Percentiles rank a stretch among this genome's conserved stretches.
Evolutionary conservation across 2,113 vertebrate genomes (phyloP).

Genomic region (Nerophis lumbriciformis): DNA sequence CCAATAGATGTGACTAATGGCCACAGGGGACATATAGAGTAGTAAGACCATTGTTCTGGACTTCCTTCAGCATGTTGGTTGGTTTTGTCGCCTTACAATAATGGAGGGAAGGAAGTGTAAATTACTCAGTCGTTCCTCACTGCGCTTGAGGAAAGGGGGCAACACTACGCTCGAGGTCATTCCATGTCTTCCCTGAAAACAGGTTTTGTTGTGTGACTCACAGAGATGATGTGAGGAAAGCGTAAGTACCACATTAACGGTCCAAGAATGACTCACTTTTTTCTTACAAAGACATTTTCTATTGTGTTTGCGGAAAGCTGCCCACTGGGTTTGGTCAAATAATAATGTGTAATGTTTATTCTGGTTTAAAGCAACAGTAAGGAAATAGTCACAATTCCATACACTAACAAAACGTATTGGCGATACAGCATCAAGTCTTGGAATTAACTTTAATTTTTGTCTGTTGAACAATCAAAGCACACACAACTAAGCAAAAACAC

Average conservation of each 20-base stretch:
- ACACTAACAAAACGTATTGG: neutral
- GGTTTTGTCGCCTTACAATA: constrained; percentile 8
- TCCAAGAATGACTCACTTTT: no score
- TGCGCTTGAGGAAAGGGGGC: constrained; percentile 13
- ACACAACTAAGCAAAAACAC: neutral
- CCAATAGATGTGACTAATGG: constrained; percentile 46
- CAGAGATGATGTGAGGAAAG: constrained; percentile 13
- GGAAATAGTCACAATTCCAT: neutral
- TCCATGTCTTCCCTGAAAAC: constrained; percentile 28
- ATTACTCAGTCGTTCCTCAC: constrained; percentile 34
- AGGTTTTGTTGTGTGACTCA: constrained; percentile 19
- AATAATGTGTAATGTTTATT: constrained; percentile 2
- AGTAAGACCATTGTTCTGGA: constrained; percentile 52
- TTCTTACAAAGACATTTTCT: constrained; percentile 2
- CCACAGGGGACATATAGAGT: constrained; percentile 21
- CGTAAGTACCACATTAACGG: neutral
- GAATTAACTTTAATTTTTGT: no score
- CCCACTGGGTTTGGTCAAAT: constrained; percentile 5
- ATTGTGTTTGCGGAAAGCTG: constrained; percentile 7
- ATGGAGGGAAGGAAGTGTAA: constrained; percentile 26
- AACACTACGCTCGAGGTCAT: constrained; percentile 16
- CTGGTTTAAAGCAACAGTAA: neutral
- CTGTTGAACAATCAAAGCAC: neutral
- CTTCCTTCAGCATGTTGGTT: constrained; percentile 28
- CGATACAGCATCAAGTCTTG: neutral